Evolutionary conservation across 2,113 vertebrate species (phyloP).

Genomic region (Falco punctatus): DNA sequence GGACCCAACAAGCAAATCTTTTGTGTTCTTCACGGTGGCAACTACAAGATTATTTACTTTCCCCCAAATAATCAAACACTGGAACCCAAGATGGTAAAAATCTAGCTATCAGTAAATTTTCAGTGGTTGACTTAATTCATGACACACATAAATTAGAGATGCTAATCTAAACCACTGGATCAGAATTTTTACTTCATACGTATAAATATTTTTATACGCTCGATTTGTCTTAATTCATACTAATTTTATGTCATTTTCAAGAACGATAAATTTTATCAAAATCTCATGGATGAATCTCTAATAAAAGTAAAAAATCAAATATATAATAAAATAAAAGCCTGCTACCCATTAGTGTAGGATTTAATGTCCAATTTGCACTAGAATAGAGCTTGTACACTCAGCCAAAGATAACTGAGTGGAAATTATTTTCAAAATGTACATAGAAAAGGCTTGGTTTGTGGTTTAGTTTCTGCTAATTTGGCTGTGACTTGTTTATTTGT

Average conservation of each 20-base stretch:
- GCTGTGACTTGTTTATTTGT: background rate
- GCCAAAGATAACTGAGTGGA: slow-evolving; percentile 1
- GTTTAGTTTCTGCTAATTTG: background rate
- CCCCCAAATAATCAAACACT: background rate
- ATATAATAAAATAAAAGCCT: background rate
- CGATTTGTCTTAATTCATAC: background rate
- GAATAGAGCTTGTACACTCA: background rate
- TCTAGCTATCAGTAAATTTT: background rate
- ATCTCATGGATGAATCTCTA: background rate
- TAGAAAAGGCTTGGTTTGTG: background rate
- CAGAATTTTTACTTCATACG: background rate
- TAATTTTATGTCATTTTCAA: slow-evolving; percentile 14
- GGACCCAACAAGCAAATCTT: background rate
- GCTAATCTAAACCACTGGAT: background rate
- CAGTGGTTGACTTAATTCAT: background rate
- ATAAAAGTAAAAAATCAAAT: background rate
- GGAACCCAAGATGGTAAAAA: background rate
- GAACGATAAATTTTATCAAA: background rate
- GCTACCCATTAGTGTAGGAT: background rate
- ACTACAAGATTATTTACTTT: background rate
- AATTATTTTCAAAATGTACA: slow-evolving; percentile 8
- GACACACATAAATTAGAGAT: background rate
- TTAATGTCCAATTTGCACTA: background rate
- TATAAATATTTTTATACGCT: background rate
- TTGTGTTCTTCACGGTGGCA: background rate